Conservation (phyloP, 2,113 vertebrate genomes). For the Beaufortia kweichowensis region DNA sequence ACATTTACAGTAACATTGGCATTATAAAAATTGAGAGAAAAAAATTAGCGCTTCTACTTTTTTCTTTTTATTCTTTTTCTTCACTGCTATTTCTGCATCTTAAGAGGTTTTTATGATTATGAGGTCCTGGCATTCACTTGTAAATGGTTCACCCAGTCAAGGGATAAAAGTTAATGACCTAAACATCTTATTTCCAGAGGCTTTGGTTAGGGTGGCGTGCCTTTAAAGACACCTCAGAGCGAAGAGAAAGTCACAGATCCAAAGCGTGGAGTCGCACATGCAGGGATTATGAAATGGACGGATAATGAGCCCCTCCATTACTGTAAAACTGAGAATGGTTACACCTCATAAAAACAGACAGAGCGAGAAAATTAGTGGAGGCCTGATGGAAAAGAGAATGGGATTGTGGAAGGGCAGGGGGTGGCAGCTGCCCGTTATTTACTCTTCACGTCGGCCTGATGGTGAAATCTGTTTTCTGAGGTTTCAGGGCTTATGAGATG, state of each 20-base stretch:
- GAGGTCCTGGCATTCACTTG: constrained; percentile 47
- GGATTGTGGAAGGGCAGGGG: constrained; percentile 5
- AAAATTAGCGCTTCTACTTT: not conserved
- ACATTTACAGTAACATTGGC: too few species aligned
- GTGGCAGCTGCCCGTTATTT: constrained; percentile 38
- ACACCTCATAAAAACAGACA: constrained; percentile 63
- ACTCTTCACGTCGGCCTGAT: constrained; percentile 15
- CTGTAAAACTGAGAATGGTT: constrained; percentile 62
- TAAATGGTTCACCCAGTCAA: constrained; percentile 60
- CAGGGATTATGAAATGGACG: constrained; percentile 62
- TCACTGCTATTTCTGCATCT: constrained; percentile 25
- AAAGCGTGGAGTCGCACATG: constrained; percentile 41
- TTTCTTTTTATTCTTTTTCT: constrained; percentile 41
- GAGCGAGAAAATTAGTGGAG: constrained; percentile 45
- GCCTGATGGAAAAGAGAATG: constrained; percentile 53
- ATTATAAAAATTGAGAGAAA: constrained; percentile 14
- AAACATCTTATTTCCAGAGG: constrained; percentile 67
- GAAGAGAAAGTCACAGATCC: constrained; percentile 63
- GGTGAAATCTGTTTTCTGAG: constrained; percentile 26
- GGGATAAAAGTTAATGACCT: constrained; percentile 75
- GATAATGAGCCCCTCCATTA: constrained; percentile 70
- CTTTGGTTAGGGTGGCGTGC: constrained; percentile 56
- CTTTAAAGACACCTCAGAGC: constrained; percentile 62
- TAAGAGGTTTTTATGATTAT: constrained; percentile 46
- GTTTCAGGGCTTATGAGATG: constrained; percentile 4